Base-by-base conservation (phyloP, 2,113 vertebrate genomes). In the Ictidomys tridecemlineatus region DNA sequence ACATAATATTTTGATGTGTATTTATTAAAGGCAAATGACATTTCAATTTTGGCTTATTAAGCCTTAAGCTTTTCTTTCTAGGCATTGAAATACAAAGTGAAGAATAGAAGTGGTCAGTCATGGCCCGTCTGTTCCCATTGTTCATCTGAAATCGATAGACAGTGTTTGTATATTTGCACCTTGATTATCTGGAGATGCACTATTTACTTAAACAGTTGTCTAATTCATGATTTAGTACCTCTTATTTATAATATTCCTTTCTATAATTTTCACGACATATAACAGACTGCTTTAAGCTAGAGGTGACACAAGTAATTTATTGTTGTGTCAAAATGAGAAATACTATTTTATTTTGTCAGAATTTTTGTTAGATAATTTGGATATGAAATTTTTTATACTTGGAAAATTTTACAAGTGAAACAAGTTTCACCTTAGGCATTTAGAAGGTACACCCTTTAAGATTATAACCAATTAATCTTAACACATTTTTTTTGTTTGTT, bases 11-110 rank as follows among this genome's bases (percentile, higher is more conserved):
- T 95, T 93, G 24, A 77, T 94, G 4, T 96, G 28, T 94, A 58
- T 69, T 94, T 97, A 37, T 12, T 48, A 86, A 91, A 93, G 69
- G 63, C 73, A 90, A 73, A 42, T 82, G 22, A 1, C 80, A 87
- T 70, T 89, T 98, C 39, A 42, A 0, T 96, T 94, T 90, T 97
- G 12, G 89, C 85, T 65, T 94, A 86, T 45, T 56, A 88, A 85
- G 10, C 56, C 28, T 79, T 96, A 42, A 86, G 3, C 61, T 93
- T 89, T 92, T 95, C 51, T 95, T 94, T 90, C 51, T 37, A 96
- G 69, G 28, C 32, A 83, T 65, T 92, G n/a, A 77, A 92, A 89
- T 93, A 26, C 63, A 91, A 82, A 85, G 30, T 74, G 95, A 86
- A 92, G 39, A 94, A 67, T 90, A 58, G 61, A 56, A 53, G 77